Conservation (phyloP, 2,113 vertebrate species). For the Ariopsis seemanni region DNA sequence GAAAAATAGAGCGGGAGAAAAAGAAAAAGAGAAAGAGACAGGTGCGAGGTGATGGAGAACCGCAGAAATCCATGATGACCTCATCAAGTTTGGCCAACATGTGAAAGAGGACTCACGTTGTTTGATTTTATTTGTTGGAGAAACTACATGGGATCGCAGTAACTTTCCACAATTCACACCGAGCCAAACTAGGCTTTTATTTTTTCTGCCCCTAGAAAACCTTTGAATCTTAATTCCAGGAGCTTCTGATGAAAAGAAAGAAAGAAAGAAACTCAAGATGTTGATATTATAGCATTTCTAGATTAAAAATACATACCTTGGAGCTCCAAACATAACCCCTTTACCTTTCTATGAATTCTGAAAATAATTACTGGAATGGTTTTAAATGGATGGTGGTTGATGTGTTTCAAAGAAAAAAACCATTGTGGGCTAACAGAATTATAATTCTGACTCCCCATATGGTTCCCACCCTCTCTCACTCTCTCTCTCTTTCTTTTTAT, state of each 20-base stretch:
- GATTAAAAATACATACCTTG: slow-evolving; percentile 54
- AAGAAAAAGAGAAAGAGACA: slow-evolving; percentile 61
- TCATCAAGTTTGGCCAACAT: slow-evolving; percentile 40
- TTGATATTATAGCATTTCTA: slow-evolving; percentile 22
- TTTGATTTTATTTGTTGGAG: slow-evolving; percentile 53
- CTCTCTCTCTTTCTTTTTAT: slow-evolving; percentile 38
- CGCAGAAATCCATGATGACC: slow-evolving; percentile 30
- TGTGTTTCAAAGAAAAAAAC: slow-evolving; percentile 68
- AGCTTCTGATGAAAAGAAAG: slow-evolving; percentile 18
- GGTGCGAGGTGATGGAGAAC: slow-evolving; percentile 63
- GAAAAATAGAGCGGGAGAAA: slow-evolving; percentile 18
- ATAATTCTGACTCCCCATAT: slow-evolving; percentile 70
- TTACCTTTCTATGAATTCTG: slow-evolving; percentile 62
- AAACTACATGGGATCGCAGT: slow-evolving; percentile 18
- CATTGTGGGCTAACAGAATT: slow-evolving; percentile 53
- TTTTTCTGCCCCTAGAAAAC: slow-evolving; percentile 28
- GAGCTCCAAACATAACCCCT: slow-evolving; percentile 62
- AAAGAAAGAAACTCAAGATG: not conserved
- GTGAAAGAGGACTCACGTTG: slow-evolving; percentile 26
- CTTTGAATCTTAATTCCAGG: slow-evolving; percentile 50
- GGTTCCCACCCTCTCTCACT: slow-evolving; percentile 27
- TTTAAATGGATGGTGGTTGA: slow-evolving; percentile 62
- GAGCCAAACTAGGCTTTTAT: slow-evolving; percentile 39
- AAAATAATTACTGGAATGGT: slow-evolving; percentile 65
- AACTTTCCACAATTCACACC: slow-evolving; percentile 40